phyloP scores from a whole-genome alignment of 2,113 vertebrate species.

The Noturus placidus region DNA sequence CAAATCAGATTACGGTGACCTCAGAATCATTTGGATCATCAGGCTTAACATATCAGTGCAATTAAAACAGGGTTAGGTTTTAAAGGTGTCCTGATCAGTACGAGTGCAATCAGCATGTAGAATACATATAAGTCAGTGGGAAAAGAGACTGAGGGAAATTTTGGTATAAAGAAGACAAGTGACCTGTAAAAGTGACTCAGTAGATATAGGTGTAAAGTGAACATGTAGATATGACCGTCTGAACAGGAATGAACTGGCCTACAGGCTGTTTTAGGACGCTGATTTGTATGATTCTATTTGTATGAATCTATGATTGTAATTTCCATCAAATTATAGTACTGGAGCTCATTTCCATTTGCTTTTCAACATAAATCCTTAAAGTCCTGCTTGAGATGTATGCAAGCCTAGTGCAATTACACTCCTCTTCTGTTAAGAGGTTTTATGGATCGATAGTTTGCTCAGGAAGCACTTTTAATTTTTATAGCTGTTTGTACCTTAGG shows the following conservation, averaged over 20 bases:
- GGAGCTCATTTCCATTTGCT: background rate
- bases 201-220: background rate
- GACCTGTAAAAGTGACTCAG: background rate
- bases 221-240: background rate
- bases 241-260: background rate
- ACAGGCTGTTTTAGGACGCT: background rate
- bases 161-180: background rate
- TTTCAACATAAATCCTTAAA: background rate
- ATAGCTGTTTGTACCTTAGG: background rate
- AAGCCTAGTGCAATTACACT: background rate
- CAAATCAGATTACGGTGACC: background rate
- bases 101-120: too few relatives aligned
- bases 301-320: background rate
- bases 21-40: background rate
- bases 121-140: background rate
- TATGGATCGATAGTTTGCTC: background rate
- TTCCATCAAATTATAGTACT: background rate
- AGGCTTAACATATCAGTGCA: background rate
- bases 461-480: background rate
- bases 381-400: background rate
- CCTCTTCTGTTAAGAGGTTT: background rate
- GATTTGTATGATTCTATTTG: background rate
- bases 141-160: background rate
- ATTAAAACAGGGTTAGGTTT: background rate
- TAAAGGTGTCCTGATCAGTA: background rate